Base-by-base conservation (phyloP, 2,797 vertebrate genomes). In the Amblyopsis hoosieri region DNA sequence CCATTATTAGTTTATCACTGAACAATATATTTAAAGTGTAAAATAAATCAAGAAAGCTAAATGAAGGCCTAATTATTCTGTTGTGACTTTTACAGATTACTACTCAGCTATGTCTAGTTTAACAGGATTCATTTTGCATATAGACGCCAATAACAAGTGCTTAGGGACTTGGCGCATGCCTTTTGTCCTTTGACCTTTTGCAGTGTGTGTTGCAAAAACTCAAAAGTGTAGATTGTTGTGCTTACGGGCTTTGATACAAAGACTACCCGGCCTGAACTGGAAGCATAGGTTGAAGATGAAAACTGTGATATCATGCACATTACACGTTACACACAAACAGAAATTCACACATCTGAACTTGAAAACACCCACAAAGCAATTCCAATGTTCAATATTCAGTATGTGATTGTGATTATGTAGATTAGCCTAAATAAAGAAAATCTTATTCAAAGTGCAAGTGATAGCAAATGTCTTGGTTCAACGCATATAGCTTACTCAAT, bases 211-310 rank as follows among this genome's bases (percentile, higher is more conserved):
- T 72, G 69, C 59, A 54, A 42, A 15, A 73, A 80, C 82, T 79
- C 75, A 82, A 90, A 85, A 89, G 79, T 68, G 79, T 64, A 50
- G 66, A 75, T 75, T 80, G 86, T 89, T 91, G 87, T 90, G 73
- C 14, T 55, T 64, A 12, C 46, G 47, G 53, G 58, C 69, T 48
- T 59, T 76, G 67, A 47, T 69, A 74, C 49, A 73, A 84, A 84
- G 80, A 64, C 83, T 53, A 62, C 66, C 12, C 2, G 47, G 81
- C 47, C 67, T 80, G 86, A 82, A 81, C 79, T 52, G 33, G 45
- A 66, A 19, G 88, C 84, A 78, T 87, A 88, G 88, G 85, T 53
- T 47, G 33, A 48, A 76, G 82, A 87, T 86, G 80, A 90, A 90
- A 83, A 82, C 72, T 69, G 23, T 68, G 82, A 89, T 78, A 75